Conservation (phyloP, 92 coral and sea anemone species). For the Heliopora coerulea region DNA sequence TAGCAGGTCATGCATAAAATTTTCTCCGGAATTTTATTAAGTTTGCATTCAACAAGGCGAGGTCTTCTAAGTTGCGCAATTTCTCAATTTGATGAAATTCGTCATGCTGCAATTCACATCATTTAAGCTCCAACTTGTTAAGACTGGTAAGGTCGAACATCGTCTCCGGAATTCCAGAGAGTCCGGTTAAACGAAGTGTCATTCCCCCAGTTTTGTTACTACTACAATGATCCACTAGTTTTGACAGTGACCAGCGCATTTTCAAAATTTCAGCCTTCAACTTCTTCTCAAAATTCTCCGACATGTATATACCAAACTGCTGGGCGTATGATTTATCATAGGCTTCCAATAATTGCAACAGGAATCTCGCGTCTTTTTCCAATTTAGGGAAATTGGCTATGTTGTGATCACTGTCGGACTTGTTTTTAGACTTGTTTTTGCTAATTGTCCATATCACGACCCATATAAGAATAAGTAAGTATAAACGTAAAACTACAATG, state of each 20-base stretch:
- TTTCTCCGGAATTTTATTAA: conserved; percentile 43
- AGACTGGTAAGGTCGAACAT: conserved; percentile 44
- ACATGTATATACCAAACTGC: conserved; percentile 49
- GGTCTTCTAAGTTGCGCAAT: not conserved
- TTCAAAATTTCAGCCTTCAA: conserved; percentile 30
- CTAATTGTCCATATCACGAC: not conserved
- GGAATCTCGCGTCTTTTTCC: conserved; percentile 26
- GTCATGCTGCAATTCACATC: not conserved
- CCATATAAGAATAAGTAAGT: not conserved
- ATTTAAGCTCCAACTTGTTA: conserved; percentile 32
- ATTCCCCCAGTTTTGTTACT: conserved; percentile 39
- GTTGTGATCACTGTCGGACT: too few relatives aligned
- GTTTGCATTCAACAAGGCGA: conserved; percentile 43
- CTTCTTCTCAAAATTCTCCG: conserved; percentile 47
- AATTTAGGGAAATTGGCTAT: conserved; percentile 31
- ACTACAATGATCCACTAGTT: not conserved
- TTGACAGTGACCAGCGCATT: conserved; percentile 58
- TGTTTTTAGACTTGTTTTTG: too few relatives aligned
- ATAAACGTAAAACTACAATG: not conserved
- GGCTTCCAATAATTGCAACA: conserved; percentile 47
- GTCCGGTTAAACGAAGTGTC: conserved; percentile 37
- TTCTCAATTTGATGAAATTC: not conserved
- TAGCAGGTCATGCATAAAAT: conserved; percentile 32
- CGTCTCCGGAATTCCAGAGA: conserved; percentile 54
- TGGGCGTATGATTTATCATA: conserved; percentile 43